These are phyloP conservation scores for Melopsittacus undulatus DNA, from an alignment of 2,797 vertebrate genomes.

Conservation along the genomic window DNA sequence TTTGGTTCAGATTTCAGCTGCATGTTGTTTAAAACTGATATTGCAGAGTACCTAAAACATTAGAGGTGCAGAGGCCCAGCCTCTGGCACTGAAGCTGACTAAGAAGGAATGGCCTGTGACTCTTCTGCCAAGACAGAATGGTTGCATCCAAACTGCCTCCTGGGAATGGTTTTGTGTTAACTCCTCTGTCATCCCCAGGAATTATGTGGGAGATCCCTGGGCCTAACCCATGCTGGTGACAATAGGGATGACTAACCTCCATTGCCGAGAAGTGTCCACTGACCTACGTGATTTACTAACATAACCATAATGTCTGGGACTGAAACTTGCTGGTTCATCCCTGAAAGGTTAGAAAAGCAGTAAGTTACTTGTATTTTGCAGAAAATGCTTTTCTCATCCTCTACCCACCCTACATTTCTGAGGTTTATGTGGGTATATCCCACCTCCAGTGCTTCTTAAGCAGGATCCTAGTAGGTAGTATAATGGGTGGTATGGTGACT, in stretches of 20 bases:
- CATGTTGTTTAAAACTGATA: neutral
- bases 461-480: neutral
- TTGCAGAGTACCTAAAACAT: neutral
- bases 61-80: neutral
- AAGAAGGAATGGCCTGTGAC: neutral
- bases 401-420: neutral
- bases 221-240: neutral
- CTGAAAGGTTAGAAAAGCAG: neutral
- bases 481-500: accelerated
- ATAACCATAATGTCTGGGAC: neutral
- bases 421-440: neutral
- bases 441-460: neutral
- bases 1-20: neutral
- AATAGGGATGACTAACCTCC: neutral
- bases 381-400: neutral
- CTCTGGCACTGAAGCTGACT: neutral
- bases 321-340: neutral
- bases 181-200: neutral
- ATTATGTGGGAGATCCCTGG: neutral
- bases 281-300: neutral
- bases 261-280: neutral
- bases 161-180: neutral
- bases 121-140: neutral
- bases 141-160: neutral
- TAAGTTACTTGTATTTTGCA: neutral